Percentiles rank a stretch among this genome's conserved stretches.
phyloP scores from a whole-genome alignment of 1,140 invertebrate genomes.

The Aphaenogaster ashmeadi region DNA sequence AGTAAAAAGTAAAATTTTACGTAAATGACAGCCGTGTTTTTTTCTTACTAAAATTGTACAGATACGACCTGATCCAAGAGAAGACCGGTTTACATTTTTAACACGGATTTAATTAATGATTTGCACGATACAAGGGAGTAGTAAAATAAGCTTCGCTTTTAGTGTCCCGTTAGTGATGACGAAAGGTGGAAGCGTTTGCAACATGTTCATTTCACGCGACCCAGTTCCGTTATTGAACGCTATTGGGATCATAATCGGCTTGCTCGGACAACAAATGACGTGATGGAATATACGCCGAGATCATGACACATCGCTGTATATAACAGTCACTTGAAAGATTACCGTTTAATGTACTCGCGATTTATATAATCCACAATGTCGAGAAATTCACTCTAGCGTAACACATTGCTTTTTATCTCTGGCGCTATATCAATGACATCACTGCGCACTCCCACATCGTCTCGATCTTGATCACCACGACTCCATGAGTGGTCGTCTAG shows the following conservation, averaged over 20 bases:
- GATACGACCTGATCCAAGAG: background rate
- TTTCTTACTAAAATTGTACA: background rate
- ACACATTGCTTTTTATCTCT: constrained; percentile 10
- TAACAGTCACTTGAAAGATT: constrained; percentile 19
- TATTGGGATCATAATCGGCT: constrained; percentile 50
- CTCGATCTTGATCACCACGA: constrained; percentile 36
- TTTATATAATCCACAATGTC: constrained; percentile 6
- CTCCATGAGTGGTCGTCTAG: constrained; percentile 34
- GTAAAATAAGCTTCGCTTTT: background rate
- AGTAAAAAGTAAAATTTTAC: background rate
- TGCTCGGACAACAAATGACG: constrained; percentile 37
- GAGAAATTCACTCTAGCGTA: constrained; percentile 30
- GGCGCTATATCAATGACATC: constrained; percentile 62
- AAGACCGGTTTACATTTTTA: background rate
- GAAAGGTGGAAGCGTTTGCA: constrained; percentile 54
- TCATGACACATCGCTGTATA: constrained; percentile 14
- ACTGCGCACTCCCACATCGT: constrained; percentile 47
- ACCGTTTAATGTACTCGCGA: constrained; percentile 7
- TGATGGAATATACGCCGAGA: constrained; percentile 50
- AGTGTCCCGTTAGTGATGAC: background rate
- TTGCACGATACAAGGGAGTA: background rate
- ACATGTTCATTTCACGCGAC: constrained; percentile 57
- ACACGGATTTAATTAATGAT: constrained; percentile 12
- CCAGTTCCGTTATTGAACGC: constrained; percentile 56
- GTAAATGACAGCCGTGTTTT: background rate